These are phyloP conservation scores for Oceanodroma tethys DNA, from an alignment of 2,113 vertebrate genomes.

Conservation along the genomic window DNA sequence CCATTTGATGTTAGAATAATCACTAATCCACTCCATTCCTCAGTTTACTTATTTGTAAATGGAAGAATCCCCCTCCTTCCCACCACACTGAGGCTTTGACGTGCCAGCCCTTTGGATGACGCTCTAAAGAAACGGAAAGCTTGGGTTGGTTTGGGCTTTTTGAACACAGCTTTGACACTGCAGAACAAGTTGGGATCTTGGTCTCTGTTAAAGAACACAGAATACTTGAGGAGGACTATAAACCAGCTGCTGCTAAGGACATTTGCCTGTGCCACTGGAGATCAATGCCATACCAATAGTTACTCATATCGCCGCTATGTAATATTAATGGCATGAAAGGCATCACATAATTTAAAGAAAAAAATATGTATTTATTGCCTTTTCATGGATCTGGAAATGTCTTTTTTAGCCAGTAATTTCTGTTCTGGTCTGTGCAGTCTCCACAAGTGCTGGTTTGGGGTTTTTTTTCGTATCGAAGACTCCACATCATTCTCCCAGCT, in stretches of 20 bases:
- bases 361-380: not conserved
- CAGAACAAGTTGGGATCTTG: not conserved
- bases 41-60: not conserved
- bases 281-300: not conserved
- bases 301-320: not conserved
- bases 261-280: not conserved
- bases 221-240: not conserved
- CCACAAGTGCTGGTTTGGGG: not conserved
- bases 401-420: slow-evolving; percentile 36
- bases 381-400: slow-evolving; percentile 38
- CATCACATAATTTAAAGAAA: not conserved
- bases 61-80: not conserved
- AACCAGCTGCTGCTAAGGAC: not conserved
- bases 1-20: not conserved
- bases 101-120: not conserved
- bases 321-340: not conserved
- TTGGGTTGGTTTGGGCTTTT: not conserved
- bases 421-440: not conserved
- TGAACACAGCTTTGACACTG: not conserved
- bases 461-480: not conserved
- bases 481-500: not conserved
- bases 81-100: not conserved
- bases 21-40: not conserved
- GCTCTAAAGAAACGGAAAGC: not conserved
- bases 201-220: not conserved